Evolutionary conservation across 2,113 vertebrate genomes (phyloP), one percentile per base, ranked within the genome.

Genomic region (Scatophagus argus): DNA sequence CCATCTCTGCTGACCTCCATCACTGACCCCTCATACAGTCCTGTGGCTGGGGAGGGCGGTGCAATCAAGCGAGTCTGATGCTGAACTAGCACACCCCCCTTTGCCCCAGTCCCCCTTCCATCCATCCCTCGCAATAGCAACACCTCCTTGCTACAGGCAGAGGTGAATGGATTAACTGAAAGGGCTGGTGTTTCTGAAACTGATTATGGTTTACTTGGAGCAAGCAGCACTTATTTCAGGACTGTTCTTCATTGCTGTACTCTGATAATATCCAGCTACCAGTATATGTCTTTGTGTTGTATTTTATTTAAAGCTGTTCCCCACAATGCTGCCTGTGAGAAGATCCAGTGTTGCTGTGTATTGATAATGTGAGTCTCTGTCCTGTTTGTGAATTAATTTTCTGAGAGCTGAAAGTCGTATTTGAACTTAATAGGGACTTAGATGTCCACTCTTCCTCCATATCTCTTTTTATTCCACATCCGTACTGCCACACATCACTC

Each of bases 151-250:
- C 68, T 59, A 44, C 55, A 43, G 71, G 39, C 29, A 1, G 32
- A 76, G 32, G 47, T 38, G 73, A 61, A 74, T 63, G 71, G 36
- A 78, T 84, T 51, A 61, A 46, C 65, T 25, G 31, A 27, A 70
- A 60, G 60, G 54, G 32, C 63, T 41, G 1, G 46, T 19, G 36
- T 79, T 76, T 73, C 70, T 81, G 32, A 55, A 71, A 84, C 72
- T 74, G 77, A 89, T 87, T 78, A 34, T 75, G 64, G 74, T 89
- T 86, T 85, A 88, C 86, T 89, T 82, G 83, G 73, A 87, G 83
- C 80, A 65, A 73, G 74, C 55, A 4, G 68, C 7, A 23, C 56
- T 31, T 64, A 60, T 60, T 77, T 31, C 16, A 3, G 62, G 72
- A 56, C 70, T 55, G 64, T 88, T 83, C 67, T 32, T 89, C 86